A percentile compares a stretch with the other conserved stretches of the same genome.
phyloP scores from a whole-genome alignment of 2,888 invertebrate species.

The Amiota mariae region DNA sequence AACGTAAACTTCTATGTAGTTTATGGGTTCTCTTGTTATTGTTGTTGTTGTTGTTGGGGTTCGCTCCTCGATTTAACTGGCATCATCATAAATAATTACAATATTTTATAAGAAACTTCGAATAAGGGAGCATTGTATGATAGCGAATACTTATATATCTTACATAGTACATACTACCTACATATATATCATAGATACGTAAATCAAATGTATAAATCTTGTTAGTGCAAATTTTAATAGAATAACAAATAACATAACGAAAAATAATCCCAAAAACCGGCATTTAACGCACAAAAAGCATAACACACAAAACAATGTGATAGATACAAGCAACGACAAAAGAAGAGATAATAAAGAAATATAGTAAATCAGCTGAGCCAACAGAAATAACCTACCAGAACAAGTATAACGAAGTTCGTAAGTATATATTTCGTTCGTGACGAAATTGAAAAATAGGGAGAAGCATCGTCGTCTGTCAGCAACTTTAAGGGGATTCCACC shows the following conservation, averaged over 20 bases:
- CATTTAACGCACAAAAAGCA: not conserved
- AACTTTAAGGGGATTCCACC: slow-evolving; percentile 1
- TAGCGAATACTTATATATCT: no score
- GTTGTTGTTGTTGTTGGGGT: not conserved
- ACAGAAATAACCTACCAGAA: no score
- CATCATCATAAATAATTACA: not conserved
- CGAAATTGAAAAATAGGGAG: no score
- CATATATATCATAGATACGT: not conserved
- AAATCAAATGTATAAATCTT: not conserved
- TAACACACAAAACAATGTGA: not conserved
- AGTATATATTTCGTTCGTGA: no score
- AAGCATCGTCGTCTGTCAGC: not conserved
- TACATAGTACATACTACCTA: no score
- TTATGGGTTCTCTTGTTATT: no score
- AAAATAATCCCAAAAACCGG: not conserved
- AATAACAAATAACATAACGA: no score
- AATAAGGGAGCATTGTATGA: no score
- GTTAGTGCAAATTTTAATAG: not conserved
- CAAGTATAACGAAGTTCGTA: no score
- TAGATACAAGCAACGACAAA: not conserved
- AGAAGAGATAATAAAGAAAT: not conserved
- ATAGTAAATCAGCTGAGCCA: not conserved
- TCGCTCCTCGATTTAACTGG: not conserved
- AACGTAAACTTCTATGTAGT: not conserved
- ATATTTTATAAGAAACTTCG: not conserved